Evolutionary conservation across 2,797 vertebrate species (phyloP).

Genomic region (Agapornis canus): DNA sequence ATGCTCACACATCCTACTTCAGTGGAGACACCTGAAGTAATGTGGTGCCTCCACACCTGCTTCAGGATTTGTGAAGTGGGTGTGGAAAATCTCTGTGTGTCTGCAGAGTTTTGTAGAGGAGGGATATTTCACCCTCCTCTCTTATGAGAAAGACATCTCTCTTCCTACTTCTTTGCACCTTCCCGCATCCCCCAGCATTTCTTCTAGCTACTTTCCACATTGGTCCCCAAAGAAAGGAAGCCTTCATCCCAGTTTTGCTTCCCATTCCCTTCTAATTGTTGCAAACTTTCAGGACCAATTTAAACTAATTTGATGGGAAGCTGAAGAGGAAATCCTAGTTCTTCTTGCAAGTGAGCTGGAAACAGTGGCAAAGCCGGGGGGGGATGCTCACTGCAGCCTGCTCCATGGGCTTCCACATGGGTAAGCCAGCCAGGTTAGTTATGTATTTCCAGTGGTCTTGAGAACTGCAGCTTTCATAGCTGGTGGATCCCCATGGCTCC

Average conservation of each 20-base stretch:
- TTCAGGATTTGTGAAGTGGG: neutral
- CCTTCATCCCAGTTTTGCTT: neutral
- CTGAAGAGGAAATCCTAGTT: neutral
- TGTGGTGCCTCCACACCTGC: neutral
- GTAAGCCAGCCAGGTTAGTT: neutral
- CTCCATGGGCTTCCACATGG: neutral
- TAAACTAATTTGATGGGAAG: neutral
- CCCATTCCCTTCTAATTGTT: neutral
- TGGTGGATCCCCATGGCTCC: neutral
- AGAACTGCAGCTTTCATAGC: neutral
- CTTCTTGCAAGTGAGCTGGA: neutral
- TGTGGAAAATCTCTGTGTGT: neutral
- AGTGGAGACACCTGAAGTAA: neutral
- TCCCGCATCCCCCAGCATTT: neutral
- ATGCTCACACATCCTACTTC: neutral
- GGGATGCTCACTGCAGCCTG: accelerated
- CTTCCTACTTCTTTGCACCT: neutral
- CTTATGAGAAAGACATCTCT: neutral
- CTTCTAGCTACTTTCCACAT: neutral
- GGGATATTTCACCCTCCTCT: neutral
- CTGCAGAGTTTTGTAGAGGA: neutral
- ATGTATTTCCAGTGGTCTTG: neutral
- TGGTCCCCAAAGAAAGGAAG: neutral
- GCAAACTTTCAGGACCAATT: neutral
- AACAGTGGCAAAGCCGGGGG: neutral